phyloP scores from a whole-genome alignment of 2,797 vertebrate genomes.

The Protosalanx chinensis region DNA sequence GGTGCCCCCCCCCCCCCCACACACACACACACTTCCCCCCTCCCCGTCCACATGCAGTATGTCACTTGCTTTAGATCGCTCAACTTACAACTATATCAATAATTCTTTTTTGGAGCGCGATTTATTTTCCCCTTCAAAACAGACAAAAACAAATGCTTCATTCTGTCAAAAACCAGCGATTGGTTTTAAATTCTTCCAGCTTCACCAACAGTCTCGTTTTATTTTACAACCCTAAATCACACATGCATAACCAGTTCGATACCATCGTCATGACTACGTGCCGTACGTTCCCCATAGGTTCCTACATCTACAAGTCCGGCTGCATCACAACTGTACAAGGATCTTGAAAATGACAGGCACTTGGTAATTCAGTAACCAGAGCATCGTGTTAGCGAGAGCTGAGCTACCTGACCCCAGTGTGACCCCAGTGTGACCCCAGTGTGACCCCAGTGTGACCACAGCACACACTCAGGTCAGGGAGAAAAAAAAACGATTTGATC shows the following conservation, averaged over 20 bases:
- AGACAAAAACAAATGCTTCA: constrained; percentile 40
- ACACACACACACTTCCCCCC: too few species aligned
- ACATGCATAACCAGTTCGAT: constrained; percentile 9
- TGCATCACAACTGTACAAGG: constrained; percentile 64
- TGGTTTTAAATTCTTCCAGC: background rate
- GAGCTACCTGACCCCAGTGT: constrained; percentile 49
- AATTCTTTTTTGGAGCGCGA: constrained; percentile 31
- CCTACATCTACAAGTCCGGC: constrained; percentile 41
- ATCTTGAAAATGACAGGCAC: constrained; percentile 88
- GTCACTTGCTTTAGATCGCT: constrained; percentile 58
- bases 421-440: too few species aligned
- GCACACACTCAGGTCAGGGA: constrained; percentile 56
- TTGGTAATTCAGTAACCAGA: constrained; percentile 83
- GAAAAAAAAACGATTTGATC: constrained; percentile 65
- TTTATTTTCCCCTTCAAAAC: constrained; percentile 49
- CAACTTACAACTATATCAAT: constrained; percentile 32
- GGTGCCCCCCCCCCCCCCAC: constrained; percentile 22
- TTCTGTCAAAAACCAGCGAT: constrained; percentile 27
- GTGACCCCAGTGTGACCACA: constrained; percentile 42
- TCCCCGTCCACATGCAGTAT: constrained; percentile 61
- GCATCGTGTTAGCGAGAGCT: constrained; percentile 67
- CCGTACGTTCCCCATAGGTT: background rate
- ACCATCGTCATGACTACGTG: background rate
- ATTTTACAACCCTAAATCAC: constrained; percentile 14
- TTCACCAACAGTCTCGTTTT: background rate